Evolutionary conservation across 2,888 invertebrate species (phyloP).

Genomic region (Endomychus coccineus): DNA sequence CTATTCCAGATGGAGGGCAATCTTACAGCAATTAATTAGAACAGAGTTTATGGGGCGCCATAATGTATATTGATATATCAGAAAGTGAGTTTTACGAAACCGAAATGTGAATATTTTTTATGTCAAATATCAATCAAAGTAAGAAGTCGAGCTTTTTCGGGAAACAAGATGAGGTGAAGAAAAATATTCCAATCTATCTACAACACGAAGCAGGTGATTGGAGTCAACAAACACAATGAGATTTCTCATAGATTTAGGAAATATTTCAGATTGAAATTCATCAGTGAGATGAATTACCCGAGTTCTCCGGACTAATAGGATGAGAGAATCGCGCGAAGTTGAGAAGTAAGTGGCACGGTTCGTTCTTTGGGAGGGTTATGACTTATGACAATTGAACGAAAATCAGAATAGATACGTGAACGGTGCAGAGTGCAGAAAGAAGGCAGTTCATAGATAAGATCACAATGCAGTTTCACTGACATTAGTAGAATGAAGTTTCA

Average conservation of each 20-base stretch:
- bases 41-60: no score
- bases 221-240: neutral
- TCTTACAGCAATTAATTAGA: no score
- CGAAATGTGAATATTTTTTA: neutral
- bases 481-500: no score
- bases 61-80: neutral
- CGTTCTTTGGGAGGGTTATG: no score
- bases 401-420: no score
- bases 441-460: no score
- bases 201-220: neutral
- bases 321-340: neutral
- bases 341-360: no score
- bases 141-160: neutral
- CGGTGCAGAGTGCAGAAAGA: no score
- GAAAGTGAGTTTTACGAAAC: neutral
- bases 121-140: neutral
- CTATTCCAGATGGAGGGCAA: no score
- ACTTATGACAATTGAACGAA: no score
- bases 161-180: neutral
- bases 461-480: no score
- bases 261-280: slow-evolving; percentile 1
- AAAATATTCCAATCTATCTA: neutral
- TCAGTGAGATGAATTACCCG: neutral
- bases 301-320: neutral
- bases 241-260: neutral